phyloP scores from a whole-genome alignment of 2,113 vertebrate genomes.

The Tursiops truncatus region DNA sequence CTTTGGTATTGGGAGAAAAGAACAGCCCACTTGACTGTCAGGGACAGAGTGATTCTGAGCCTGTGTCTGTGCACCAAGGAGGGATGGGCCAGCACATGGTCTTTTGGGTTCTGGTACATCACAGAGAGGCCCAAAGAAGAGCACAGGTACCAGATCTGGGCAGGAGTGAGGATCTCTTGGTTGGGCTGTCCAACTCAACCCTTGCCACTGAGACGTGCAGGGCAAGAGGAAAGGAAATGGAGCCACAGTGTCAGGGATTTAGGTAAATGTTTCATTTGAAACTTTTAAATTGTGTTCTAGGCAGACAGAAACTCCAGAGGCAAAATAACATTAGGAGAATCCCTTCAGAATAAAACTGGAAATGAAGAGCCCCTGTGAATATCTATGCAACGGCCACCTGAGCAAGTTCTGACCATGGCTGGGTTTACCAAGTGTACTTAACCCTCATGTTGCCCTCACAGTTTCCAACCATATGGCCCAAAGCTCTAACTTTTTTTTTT shows the following conservation, averaged over 20 bases:
- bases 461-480: accelerated
- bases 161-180: background rate
- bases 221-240: background rate
- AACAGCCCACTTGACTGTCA: background rate
- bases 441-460: no score
- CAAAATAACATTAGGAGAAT: background rate
- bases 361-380: background rate
- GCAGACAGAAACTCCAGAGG: background rate
- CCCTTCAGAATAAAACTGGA: background rate
- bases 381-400: background rate
- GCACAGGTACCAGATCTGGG: background rate
- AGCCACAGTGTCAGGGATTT: background rate
- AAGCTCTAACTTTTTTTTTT: background rate
- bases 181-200: background rate
- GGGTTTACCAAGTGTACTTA: background rate
- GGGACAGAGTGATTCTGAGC: background rate
- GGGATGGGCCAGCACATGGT: background rate
- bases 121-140: background rate
- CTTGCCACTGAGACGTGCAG: background rate
- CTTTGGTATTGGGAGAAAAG: background rate
- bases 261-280: background rate
- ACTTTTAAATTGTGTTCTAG: background rate
- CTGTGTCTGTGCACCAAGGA: background rate
- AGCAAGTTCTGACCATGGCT: background rate
- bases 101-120: background rate